Evolutionary conservation across 2,797 vertebrate genomes (phyloP).

Genomic region (Delichon dasypus): DNA sequence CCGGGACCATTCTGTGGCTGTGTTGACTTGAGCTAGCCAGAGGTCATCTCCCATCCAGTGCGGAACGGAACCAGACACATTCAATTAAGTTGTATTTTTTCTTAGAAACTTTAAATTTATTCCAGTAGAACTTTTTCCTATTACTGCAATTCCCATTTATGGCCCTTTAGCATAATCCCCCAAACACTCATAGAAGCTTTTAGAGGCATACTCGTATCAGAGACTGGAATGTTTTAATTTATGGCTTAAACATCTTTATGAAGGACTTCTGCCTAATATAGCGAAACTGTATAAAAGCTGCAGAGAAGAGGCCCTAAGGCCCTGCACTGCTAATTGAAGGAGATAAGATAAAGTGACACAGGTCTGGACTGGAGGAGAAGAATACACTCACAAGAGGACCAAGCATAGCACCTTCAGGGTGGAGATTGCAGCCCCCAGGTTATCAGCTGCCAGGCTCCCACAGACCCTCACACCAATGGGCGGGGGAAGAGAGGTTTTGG

Average conservation of each 20-base stretch:
- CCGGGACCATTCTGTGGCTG: no score
- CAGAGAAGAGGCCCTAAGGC: background rate
- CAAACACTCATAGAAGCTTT: background rate
- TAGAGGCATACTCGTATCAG: fast-evolving
- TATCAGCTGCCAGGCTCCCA: background rate
- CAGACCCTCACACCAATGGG: no score
- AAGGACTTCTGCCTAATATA: background rate
- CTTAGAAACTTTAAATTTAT: background rate
- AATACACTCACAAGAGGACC: background rate
- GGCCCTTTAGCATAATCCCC: background rate
- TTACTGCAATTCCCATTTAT: background rate
- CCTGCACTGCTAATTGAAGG: background rate
- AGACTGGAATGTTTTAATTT: background rate
- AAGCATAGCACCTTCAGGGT: background rate
- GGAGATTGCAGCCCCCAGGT: background rate
- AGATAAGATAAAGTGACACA: background rate
- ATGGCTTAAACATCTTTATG: background rate
- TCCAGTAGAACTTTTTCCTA: background rate
- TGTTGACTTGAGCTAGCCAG: no score
- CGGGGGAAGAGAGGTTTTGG: background rate
- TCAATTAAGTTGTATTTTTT: background rate
- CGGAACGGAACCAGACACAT: no score
- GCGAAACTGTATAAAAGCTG: background rate
- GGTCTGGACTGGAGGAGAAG: background rate
- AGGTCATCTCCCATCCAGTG: no score